Evolutionary conservation across 2,797 vertebrate genomes (phyloP).

Genomic region (Poecilia gillii): DNA sequence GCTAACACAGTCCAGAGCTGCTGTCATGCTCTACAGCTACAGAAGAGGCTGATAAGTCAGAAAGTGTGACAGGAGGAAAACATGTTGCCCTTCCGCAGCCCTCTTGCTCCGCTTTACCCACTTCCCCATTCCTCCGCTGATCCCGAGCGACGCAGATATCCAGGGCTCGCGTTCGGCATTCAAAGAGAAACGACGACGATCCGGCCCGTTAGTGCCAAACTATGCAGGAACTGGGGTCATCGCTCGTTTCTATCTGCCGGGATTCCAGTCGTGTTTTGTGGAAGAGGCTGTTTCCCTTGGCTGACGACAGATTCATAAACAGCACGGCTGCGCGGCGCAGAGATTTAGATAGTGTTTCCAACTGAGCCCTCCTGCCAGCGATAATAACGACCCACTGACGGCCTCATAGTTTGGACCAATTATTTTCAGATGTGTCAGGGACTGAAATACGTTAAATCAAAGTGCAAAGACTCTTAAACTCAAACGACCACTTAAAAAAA

Average conservation of each 20-base stretch:
- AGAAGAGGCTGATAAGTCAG: constrained; percentile 66
- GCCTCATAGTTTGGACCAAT: constrained; percentile 26
- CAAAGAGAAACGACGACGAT: constrained; percentile 25
- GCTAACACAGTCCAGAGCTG: constrained; percentile 75
- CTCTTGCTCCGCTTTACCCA: constrained; percentile 23
- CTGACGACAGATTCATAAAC: constrained; percentile 71
- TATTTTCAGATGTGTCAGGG: constrained; percentile 58
- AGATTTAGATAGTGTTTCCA: constrained; percentile 60
- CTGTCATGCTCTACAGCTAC: constrained; percentile 63
- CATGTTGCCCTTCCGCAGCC: constrained; percentile 41
- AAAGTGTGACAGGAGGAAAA: constrained; percentile 66
- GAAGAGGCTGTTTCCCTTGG: constrained; percentile 74
- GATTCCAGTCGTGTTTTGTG: constrained; percentile 71
- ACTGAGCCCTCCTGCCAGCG: constrained; percentile 43
- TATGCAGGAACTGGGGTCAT: constrained; percentile 41
- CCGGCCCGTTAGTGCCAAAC: constrained; percentile 30
- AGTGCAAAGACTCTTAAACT: constrained; percentile 34
- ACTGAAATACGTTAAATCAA: constrained; percentile 30
- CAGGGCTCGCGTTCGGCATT: constrained; percentile 19
- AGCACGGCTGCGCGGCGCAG: constrained; percentile 60
- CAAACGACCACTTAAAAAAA: constrained; percentile 26
- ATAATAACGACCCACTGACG: constrained; percentile 65
- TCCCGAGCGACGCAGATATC: constrained; percentile 32
- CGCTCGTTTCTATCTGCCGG: constrained; percentile 51
- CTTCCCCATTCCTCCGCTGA: constrained; percentile 47